Percentiles rank a stretch among this genome's conserved stretches.
These are phyloP conservation scores for Cactoblastis cactorum DNA, from an alignment of 2,888 invertebrate genomes.

Conservation along the genomic window DNA sequence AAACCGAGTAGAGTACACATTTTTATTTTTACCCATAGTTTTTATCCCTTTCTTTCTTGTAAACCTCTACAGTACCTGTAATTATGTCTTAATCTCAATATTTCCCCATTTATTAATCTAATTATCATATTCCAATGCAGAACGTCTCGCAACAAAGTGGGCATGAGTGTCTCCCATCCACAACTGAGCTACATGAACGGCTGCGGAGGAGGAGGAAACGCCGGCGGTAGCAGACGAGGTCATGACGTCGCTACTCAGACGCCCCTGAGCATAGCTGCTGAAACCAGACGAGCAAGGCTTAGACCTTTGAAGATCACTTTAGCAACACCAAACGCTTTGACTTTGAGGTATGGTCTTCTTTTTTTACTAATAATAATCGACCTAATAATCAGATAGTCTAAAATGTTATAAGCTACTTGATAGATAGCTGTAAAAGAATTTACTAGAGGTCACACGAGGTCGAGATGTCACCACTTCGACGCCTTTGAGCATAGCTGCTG, in stretches of 20 bases:
- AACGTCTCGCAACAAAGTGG: conserved; percentile 69
- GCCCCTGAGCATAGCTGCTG: conserved; percentile 83
- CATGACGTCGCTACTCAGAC: conserved; percentile 86
- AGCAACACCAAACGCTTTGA: conserved; percentile 61
- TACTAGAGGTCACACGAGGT: conserved; percentile 46
- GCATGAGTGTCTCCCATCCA: conserved; percentile 78
- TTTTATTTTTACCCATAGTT: too few relatives aligned
- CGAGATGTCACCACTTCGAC: conserved; percentile 86
- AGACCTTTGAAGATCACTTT: conserved; percentile 58
- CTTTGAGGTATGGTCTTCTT: conserved; percentile 48
- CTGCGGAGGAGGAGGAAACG: conserved; percentile 45
- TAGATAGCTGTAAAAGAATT: background rate
- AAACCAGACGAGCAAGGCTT: conserved; percentile 73
- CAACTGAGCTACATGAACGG: conserved; percentile 82
- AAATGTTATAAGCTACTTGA: too few relatives aligned
- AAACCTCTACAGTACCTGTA: too few relatives aligned
- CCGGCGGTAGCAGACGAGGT: conserved; percentile 49
- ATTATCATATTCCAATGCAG: conserved; percentile 25
- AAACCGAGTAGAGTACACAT: too few relatives aligned
- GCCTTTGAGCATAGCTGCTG: conserved; percentile 83
- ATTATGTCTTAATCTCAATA: too few relatives aligned
- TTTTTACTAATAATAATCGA: too few relatives aligned
- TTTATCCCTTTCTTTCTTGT: too few relatives aligned
- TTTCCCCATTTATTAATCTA: background rate
- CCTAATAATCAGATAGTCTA: too few relatives aligned